Conservation (phyloP, 2,797 vertebrate species). For the Peromyscus eremicus region DNA sequence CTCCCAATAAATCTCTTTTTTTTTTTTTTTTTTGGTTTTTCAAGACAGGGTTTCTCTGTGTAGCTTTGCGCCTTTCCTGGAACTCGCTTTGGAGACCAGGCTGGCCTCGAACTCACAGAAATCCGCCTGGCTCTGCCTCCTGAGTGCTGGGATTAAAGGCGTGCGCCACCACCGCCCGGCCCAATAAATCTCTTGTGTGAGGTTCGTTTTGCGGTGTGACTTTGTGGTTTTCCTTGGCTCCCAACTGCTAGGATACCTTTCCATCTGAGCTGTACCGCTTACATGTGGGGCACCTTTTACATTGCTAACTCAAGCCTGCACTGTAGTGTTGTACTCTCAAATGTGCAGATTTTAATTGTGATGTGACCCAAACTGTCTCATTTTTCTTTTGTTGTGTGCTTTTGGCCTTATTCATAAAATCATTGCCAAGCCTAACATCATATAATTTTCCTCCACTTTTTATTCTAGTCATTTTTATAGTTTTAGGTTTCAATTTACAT, state of each 20-base stretch:
- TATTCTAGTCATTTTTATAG: not conserved
- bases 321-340: not conserved
- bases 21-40: no score
- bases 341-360: not conserved
- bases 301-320: not conserved
- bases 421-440: not conserved
- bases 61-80: no score
- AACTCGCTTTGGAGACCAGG: no score
- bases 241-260: not conserved
- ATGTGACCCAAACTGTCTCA: not conserved
- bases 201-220: no score
- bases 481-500: not conserved
- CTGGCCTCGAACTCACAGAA: no score
- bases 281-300: not conserved
- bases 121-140: no score
- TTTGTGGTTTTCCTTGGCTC: not conserved
- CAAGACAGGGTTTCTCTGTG: no score
- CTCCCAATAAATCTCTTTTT: not conserved
- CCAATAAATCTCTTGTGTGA: not conserved
- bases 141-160: no score
- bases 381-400: not conserved
- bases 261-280: not conserved
- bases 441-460: not conserved
- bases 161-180: no score
- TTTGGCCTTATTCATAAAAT: not conserved